Percentiles rank a stretch among this genome's conserved stretches.
Evolutionary conservation across 2,888 invertebrate genomes (phyloP).

Genomic region (Machimus rusticus): DNA sequence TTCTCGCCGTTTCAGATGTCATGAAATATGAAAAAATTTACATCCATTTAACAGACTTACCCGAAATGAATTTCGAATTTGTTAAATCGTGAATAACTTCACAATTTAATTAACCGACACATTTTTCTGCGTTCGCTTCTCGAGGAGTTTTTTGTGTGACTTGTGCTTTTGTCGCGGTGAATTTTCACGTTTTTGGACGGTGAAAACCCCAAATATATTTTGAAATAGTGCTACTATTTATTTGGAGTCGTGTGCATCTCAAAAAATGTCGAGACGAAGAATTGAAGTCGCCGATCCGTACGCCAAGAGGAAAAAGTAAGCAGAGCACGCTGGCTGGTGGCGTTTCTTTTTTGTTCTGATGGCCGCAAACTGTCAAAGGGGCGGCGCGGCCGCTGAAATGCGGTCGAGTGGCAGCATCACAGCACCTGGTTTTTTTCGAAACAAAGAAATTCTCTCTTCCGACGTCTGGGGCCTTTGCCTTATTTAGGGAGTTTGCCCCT

Average conservation of each 20-base stretch:
- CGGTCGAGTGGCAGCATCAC: neutral
- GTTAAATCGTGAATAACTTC: neutral
- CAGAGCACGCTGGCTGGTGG: neutral
- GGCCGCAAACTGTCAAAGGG: conserved; percentile 12
- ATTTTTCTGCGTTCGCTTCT: conserved; percentile 13
- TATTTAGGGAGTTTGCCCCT: neutral
- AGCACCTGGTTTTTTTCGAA: neutral
- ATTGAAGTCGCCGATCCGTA: conserved; percentile 88
- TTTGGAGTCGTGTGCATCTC: neutral
- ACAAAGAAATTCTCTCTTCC: neutral
- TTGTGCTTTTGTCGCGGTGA: neutral
- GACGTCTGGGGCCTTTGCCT: neutral
- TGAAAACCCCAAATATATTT: neutral
- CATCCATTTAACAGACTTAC: neutral
- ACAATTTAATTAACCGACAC: neutral
- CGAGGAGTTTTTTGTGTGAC: neutral
- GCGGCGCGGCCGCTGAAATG: neutral
- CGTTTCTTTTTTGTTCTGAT: neutral
- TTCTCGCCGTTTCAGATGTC: too few species aligned
- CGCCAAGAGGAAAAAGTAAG: conserved; percentile 78
- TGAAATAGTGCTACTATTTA: neutral
- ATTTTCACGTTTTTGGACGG: neutral
- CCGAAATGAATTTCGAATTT: neutral
- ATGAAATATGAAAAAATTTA: neutral
- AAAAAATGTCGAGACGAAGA: conserved; percentile 80